phyloP scores from a whole-genome alignment of 2,888 invertebrate genomes.

The Polyommatus iphigenia region DNA sequence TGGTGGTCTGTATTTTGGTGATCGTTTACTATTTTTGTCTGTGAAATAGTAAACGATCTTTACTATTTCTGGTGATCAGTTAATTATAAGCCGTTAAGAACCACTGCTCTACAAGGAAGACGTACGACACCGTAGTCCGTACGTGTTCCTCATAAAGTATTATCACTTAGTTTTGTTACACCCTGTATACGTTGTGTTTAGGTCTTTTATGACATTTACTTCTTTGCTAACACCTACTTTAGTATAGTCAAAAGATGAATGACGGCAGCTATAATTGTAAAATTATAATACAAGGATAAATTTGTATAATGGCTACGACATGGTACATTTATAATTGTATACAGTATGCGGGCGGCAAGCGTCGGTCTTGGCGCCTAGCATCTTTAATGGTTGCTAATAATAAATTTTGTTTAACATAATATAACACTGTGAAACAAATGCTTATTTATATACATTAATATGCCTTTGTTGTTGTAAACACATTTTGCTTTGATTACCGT shows the following conservation, averaged over 20 bases:
- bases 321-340: constrained; percentile 12
- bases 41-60: too few relatives aligned
- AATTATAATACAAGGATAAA: constrained; percentile 11
- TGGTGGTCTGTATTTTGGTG: too few relatives aligned
- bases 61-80: too few relatives aligned
- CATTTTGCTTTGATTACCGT: constrained; percentile 19
- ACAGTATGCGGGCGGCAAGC: constrained; percentile 41
- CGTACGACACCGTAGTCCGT: too few relatives aligned
- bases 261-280: neutral
- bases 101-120: too few relatives aligned
- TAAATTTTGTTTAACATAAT: constrained; percentile 51
- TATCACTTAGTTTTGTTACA: too few relatives aligned
- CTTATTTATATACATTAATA: constrained; percentile 34
- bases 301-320: constrained; percentile 22
- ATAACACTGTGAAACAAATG: constrained; percentile 49
- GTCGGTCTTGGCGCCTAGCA: constrained; percentile 48
- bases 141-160: too few relatives aligned
- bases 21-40: too few relatives aligned
- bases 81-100: too few relatives aligned
- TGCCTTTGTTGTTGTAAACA: constrained; percentile 29
- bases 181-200: too few relatives aligned
- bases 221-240: too few relatives aligned
- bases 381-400: constrained; percentile 52
- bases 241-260: neutral
- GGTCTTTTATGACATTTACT: too few relatives aligned